Evolutionary conservation across 2,797 vertebrate species (phyloP).

Genomic region (Alauda arvensis): DNA sequence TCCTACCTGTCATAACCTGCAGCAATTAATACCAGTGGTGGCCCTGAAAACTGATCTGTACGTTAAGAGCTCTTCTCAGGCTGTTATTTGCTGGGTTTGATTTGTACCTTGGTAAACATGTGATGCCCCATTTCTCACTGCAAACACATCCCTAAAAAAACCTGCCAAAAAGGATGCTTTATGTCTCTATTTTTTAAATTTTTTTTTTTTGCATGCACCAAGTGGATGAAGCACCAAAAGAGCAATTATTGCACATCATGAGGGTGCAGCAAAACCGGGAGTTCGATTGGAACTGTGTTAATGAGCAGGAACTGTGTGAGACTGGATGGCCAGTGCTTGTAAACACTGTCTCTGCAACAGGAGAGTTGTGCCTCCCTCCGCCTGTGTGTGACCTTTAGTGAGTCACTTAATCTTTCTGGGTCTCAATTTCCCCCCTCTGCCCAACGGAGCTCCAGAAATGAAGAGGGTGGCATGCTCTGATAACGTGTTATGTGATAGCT

Average conservation of each 20-base stretch:
- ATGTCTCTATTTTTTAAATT: too few relatives aligned
- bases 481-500: constrained; percentile 52
- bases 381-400: constrained; percentile 47
- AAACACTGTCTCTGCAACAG: constrained; percentile 17
- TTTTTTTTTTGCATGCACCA: rapidly evolving
- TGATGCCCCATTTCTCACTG: not conserved
- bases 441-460: constrained; percentile 22
- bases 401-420: constrained; percentile 55
- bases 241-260: not conserved
- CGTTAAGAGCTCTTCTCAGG: not conserved
- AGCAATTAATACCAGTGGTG: not conserved
- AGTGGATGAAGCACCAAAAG: not conserved
- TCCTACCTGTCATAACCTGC: constrained; percentile 43
- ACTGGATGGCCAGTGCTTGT: not conserved
- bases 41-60: not conserved
- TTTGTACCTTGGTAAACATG: not conserved
- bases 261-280: not conserved
- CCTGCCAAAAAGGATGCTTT: not conserved
- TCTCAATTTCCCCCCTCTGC: constrained; percentile 33
- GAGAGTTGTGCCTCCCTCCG: not conserved
- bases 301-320: not conserved
- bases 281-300: not conserved
- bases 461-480: constrained; percentile 47
- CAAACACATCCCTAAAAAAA: not conserved
- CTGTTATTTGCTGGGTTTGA: not conserved